Conservation (phyloP, 23 tunicate species). For the Diplosoma virens region DNA sequence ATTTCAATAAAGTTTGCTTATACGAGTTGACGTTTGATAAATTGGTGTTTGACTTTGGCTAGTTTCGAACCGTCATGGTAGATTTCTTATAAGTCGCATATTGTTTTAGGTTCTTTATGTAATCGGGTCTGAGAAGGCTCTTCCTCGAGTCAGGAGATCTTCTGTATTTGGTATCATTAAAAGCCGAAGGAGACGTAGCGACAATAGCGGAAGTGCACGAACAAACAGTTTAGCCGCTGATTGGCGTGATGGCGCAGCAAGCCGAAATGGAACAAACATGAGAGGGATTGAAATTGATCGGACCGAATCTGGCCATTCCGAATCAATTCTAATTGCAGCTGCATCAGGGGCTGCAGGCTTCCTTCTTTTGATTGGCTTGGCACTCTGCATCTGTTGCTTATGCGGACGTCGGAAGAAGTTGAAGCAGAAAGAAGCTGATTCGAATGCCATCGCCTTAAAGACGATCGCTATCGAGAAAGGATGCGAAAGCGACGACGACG, state of each 20-base stretch:
- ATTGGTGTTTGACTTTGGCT: no score
- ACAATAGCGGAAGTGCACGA: not conserved
- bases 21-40: no score
- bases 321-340: constrained; percentile 9
- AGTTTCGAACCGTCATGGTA: no score
- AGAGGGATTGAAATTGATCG: constrained; percentile 44
- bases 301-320: constrained; percentile 15
- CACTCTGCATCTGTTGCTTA: constrained; percentile 17
- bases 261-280: constrained; percentile 86
- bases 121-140: constrained; percentile 64
- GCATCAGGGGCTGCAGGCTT: constrained; percentile 22
- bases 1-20: no score
- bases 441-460: constrained; percentile 30
- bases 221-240: constrained; percentile 17
- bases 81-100: no score
- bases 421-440: constrained; percentile 20
- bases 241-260: constrained; percentile 38
- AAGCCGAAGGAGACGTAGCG: constrained; percentile 7
- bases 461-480: constrained; percentile 10
- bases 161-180: constrained; percentile 23
- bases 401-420: constrained; percentile 7
- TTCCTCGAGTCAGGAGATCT: constrained; percentile 57
- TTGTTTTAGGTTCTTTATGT: constrained; percentile 68
- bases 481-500: constrained; percentile 3
- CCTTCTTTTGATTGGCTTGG: not conserved